A percentile compares a stretch with the other conserved stretches of the same genome.
phyloP scores from a whole-genome alignment of 1,140 invertebrate species.

The Adoxophyes honmai region DNA sequence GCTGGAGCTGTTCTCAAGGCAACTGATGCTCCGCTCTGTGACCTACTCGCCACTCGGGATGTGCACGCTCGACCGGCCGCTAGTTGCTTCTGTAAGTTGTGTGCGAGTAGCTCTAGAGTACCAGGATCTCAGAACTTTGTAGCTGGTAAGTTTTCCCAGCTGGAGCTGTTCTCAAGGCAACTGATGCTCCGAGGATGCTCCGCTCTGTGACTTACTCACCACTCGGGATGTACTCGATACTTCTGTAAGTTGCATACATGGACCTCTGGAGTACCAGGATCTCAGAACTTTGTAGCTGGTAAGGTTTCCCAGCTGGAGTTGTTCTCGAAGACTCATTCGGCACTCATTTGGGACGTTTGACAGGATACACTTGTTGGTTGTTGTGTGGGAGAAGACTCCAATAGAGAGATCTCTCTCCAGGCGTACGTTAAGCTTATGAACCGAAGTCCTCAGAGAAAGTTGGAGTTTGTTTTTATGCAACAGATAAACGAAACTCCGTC shows the following conservation, averaged over 20 bases:
- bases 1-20: slow-evolving; percentile 80
- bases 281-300: not conserved
- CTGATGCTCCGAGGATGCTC: slow-evolving; percentile 79
- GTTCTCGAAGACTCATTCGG: slow-evolving; percentile 82
- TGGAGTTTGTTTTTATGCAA: no score
- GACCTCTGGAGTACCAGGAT: not conserved
- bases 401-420: no score
- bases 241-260: slow-evolving; percentile 72
- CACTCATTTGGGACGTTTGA: no score
- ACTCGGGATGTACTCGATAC: slow-evolving; percentile 81
- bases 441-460: no score
- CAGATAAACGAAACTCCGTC: no score
- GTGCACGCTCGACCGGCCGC: slow-evolving; percentile 79
- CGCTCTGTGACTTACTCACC: slow-evolving; percentile 80
- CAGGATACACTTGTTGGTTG: no score
- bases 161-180: slow-evolving; percentile 81
- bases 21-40: slow-evolving; percentile 79
- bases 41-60: slow-evolving; percentile 82
- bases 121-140: not conserved
- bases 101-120: no score
- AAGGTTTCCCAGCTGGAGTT: slow-evolving; percentile 80
- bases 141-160: slow-evolving; percentile 79
- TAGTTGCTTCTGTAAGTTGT: slow-evolving; percentile 81
- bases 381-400: no score
- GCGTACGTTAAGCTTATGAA: no score